Evolutionary conservation across 1,140 invertebrate genomes (phyloP).

Genomic region (Melipona quadrifasciata): DNA sequence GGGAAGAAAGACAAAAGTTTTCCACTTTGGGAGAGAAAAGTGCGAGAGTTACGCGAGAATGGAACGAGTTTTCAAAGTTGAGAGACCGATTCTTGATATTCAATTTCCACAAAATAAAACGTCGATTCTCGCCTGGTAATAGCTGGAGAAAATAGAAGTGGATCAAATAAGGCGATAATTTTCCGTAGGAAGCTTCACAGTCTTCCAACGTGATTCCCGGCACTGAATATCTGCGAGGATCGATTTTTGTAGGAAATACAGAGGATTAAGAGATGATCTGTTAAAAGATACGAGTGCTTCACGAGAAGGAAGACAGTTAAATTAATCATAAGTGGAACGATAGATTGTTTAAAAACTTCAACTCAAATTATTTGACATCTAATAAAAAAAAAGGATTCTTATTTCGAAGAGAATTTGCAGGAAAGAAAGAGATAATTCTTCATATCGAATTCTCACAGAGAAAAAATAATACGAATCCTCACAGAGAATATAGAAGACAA

Average conservation of each 20-base stretch:
- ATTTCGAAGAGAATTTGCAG: too few species aligned
- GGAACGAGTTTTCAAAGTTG: too few species aligned
- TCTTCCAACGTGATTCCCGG: too few species aligned
- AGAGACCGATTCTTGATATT: too few species aligned
- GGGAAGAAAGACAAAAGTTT: background rate
- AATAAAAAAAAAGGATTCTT: background rate
- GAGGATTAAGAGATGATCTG: background rate
- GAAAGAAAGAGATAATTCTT: background rate
- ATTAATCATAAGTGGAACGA: background rate
- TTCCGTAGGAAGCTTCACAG: too few species aligned
- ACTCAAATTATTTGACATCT: too few species aligned
- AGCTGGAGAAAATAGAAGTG: too few species aligned
- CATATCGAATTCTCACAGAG: background rate
- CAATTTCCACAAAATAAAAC: background rate
- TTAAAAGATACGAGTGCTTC: background rate
- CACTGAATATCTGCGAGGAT: too few species aligned
- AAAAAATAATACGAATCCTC: background rate
- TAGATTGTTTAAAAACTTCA: background rate
- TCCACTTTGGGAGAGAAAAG: background rate
- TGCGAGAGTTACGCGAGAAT: too few species aligned
- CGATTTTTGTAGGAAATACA: background rate
- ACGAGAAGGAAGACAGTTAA: background rate
- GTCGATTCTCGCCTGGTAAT: too few species aligned
- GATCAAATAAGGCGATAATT: too few species aligned
- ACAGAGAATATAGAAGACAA: background rate